Base-by-base conservation (phyloP, 2,113 vertebrate genomes). In the Vanacampus margaritifer region DNA sequence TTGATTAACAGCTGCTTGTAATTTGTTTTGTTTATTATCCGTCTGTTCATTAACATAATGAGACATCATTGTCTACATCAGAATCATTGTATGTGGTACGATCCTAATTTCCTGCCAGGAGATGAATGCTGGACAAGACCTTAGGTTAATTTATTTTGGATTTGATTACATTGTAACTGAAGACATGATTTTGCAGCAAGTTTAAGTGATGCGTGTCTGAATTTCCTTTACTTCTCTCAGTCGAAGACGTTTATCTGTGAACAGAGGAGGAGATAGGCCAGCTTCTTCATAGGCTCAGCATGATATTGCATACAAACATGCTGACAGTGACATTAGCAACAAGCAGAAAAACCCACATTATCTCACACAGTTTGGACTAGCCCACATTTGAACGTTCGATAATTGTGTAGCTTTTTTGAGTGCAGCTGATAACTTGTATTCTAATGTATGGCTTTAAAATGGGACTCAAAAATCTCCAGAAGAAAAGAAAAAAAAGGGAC, bases 41-140 rank as follows among this genome's bases (percentile, higher is more conserved):
- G 39, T 71, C 48, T 68, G 65, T 35, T 78, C 46, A 61, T 60
- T 43, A 71, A 50, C 26, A 58, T 48, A 35, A 68, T 39, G 9
- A 54, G 57, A 57, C 16, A 19, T 2, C 24, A 56, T 32, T 56
- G 51, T 56, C 53, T 32, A 57, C 54, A 19, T 14, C 5, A 23
- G 23, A 21, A 39, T 54, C 11, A 65, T 64, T 67, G 28, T 32
- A 71, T 46, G 24, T 32, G 12, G 9, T 36, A 12, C 46, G 23
- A 32, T 41, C 19, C 28, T 67, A 14, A 13, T 56, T n/a, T 39
- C 21, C 35, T 32, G 50, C 67, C 21, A 51, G 51, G 24, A 60
- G 50, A 59, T 56, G n/a, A 21, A 32, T 58, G 21, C 48, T 43
- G 1, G 43, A 64, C 36, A 28, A 69, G 58, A 23, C 51, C 37